phyloP scores from a whole-genome alignment of 2,888 invertebrate species.

The Protula sp. region DNA sequence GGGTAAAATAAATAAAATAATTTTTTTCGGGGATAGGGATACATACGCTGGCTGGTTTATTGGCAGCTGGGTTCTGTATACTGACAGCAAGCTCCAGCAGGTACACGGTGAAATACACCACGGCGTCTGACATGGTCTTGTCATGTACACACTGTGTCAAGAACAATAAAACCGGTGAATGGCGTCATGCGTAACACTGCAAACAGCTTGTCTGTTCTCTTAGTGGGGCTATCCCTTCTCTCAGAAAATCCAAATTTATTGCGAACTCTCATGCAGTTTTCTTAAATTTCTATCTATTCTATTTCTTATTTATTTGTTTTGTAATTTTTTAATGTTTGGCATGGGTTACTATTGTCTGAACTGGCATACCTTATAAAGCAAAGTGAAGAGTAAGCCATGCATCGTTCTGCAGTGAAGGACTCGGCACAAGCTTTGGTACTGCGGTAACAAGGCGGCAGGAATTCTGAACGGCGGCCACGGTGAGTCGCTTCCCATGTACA shows the following conservation, averaged over 20 bases:
- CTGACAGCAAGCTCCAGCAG: slow-evolving; percentile 75
- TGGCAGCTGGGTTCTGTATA: background rate
- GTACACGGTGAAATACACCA: slow-evolving; percentile 79
- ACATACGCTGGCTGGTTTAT: no score
- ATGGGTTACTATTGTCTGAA: no score
- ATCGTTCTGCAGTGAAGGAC: slow-evolving; percentile 55
- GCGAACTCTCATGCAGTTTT: no score
- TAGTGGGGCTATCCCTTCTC: no score
- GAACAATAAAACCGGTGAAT: slow-evolving; percentile 6
- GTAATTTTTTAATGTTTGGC: no score
- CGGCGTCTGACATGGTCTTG: slow-evolving; percentile 75
- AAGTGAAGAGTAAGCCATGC: slow-evolving; percentile 67
- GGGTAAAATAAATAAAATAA: no score
- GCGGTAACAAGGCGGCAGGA: slow-evolving; percentile 56
- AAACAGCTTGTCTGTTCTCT: no score
- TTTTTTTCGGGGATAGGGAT: no score
- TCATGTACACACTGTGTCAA: slow-evolving; percentile 69
- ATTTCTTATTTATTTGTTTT: no score
- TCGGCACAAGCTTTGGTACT: slow-evolving; percentile 34
- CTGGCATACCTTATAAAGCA: slow-evolving; percentile 31
- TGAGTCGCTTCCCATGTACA: slow-evolving; percentile 54
- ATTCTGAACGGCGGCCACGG: slow-evolving; percentile 79
- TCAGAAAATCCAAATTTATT: no score
- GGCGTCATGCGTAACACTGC: no score
- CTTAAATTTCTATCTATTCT: no score